These are phyloP conservation scores for Todiramphus chloris DNA, from an alignment of 2,113 vertebrate genomes.

Conservation along the genomic window DNA sequence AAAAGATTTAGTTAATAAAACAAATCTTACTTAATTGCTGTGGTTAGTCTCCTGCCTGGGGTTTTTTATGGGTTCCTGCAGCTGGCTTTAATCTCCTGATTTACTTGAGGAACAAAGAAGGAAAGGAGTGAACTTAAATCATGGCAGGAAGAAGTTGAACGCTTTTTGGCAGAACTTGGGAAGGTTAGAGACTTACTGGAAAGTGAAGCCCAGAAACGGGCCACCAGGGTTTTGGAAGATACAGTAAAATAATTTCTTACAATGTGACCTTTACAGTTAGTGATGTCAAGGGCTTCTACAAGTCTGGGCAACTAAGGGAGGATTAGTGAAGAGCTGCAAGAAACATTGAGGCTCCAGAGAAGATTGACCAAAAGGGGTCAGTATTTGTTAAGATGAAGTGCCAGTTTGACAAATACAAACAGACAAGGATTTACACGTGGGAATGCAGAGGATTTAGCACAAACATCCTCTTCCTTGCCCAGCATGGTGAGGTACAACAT, in stretches of 20 bases:
- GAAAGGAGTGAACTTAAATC: constrained; percentile 21
- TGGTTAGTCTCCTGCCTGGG: constrained; percentile 27
- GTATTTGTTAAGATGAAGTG: constrained; percentile 16
- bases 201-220: not conserved
- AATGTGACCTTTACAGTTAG: not conserved
- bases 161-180: not conserved
- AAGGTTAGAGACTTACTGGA: not conserved
- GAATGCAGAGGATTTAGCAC: not conserved
- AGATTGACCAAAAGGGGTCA: constrained; percentile 50
- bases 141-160: constrained; percentile 13
- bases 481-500: not conserved
- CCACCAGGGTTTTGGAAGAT: not conserved
- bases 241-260: not conserved
- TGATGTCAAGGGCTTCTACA: not conserved
- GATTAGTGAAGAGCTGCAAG: not conserved
- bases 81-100: constrained; percentile 51
- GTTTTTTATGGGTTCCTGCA: constrained; percentile 41
- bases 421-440: rapidly evolving
- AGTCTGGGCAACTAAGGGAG: not conserved
- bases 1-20: constrained; percentile 17
- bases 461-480: not conserved
- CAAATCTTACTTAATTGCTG: constrained; percentile 35
- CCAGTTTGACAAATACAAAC: not conserved
- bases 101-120: constrained; percentile 36
- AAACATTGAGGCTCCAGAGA: not conserved